Conservation (phyloP, 1,140 invertebrate species). For the Cotesia glomerata region DNA sequence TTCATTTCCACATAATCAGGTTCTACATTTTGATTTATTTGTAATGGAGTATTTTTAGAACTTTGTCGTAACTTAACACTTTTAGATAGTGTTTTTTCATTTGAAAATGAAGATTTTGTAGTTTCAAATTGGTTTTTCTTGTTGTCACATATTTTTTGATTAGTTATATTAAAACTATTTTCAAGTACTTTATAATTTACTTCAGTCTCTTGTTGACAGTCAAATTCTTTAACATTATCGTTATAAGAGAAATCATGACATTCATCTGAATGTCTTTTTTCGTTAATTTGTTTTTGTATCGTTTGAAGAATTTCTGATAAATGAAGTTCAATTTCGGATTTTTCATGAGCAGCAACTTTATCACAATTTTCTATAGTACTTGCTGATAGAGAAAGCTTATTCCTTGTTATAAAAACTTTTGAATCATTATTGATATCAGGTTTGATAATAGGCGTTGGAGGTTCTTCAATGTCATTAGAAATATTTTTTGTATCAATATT, state of each 20-base stretch:
- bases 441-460: neutral
- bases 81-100: neutral
- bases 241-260: no score
- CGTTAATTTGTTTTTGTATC: no score
- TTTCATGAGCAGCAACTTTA: neutral
- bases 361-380: neutral
- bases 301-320: no score
- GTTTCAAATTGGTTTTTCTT: no score
- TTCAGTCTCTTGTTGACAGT: no score
- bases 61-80: neutral
- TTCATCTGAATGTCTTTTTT: no score
- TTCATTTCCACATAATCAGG: neutral
- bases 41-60: neutral
- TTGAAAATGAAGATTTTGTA: no score
- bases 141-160: no score
- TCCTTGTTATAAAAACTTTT: conserved; percentile 8
- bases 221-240: no score
- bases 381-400: neutral
- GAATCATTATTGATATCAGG: neutral
- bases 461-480: neutral
- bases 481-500: conserved; percentile 1
- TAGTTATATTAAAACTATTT: no score
- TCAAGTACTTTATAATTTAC: no score
- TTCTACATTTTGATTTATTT: neutral
- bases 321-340: neutral